Conservation (phyloP, 1,140 invertebrate species). For the Papilio glaucus region DNA sequence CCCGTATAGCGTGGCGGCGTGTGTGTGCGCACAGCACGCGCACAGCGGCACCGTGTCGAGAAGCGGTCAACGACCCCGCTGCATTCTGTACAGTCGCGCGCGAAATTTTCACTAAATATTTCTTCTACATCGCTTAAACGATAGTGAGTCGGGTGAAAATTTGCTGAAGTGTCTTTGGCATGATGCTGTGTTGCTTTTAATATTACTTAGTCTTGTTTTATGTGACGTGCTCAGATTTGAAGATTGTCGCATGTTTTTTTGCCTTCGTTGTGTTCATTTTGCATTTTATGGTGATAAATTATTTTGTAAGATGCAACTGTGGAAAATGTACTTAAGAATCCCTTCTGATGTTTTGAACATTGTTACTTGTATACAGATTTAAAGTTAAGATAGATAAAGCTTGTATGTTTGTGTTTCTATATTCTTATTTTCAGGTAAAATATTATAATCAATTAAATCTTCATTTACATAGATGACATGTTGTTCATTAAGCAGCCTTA, state of each 20-base stretch:
- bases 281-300: conserved; percentile 25
- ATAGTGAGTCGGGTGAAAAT: conserved; percentile 29
- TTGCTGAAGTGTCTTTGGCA: conserved; percentile 34
- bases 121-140: conserved; percentile 23
- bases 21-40: not conserved
- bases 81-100: conserved; percentile 34
- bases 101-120: conserved; percentile 40
- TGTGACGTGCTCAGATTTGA: conserved; percentile 20
- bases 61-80: conserved; percentile 37
- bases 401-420: too few relatives aligned
- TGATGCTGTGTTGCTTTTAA: conserved; percentile 31
- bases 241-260: conserved; percentile 20
- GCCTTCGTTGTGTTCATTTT: not conserved
- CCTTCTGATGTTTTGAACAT: not conserved
- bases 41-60: conserved; percentile 36
- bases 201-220: conserved; percentile 26
- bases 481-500: too few relatives aligned
- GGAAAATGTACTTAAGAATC: not conserved
- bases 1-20: not conserved
- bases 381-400: too few relatives aligned
- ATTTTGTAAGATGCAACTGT: not conserved
- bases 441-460: too few relatives aligned
- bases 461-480: too few relatives aligned
- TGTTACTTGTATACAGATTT: not conserved
- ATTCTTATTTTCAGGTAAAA: too few relatives aligned